A percentile compares a stretch with the other conserved stretches of the same genome.
These are phyloP conservation scores for Pseudochaenichthys georgianus DNA, from an alignment of 2,797 vertebrate genomes.

Conservation along the genomic window DNA sequence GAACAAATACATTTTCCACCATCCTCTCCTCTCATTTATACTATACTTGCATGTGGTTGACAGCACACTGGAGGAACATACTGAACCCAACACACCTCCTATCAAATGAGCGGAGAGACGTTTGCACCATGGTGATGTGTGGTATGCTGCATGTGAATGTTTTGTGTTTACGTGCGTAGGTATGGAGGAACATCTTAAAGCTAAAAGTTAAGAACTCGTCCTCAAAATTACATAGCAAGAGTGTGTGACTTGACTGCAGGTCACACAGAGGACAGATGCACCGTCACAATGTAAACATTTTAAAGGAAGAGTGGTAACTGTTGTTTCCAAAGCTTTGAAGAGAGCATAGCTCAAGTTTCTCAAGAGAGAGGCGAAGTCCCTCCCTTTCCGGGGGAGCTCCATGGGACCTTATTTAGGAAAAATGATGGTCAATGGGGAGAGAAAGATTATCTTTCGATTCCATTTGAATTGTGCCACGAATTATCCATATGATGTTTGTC, in stretches of 20 bases:
- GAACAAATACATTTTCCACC: constrained; percentile 9
- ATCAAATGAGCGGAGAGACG: constrained; percentile 63
- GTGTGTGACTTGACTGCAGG: constrained; percentile 32
- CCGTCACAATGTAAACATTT: constrained; percentile 1
- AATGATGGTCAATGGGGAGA: too few species aligned
- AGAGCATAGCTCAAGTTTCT: too few species aligned
- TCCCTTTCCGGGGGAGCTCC: too few species aligned
- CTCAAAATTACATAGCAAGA: constrained; percentile 20
- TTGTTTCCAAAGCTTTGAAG: too few species aligned
- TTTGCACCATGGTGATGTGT: constrained; percentile 65
- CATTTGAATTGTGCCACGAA: too few species aligned
- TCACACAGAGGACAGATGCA: constrained; percentile 43
- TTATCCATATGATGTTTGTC: too few species aligned
- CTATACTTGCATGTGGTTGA: constrained; percentile 60
- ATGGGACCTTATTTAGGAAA: too few species aligned
- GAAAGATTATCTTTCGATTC: too few species aligned
- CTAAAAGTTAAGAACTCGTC: constrained; percentile 31
- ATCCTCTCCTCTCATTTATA: constrained; percentile 24
- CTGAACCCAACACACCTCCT: constrained; percentile 59
- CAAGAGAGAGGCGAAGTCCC: too few species aligned
- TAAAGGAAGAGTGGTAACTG: too few species aligned
- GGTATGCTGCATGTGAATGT: constrained; percentile 42
- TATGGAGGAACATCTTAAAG: constrained; percentile 25
- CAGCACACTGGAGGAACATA: constrained; percentile 48
- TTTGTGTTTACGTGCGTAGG: constrained; percentile 25